These are phyloP conservation scores for Tachycineta bicolor DNA, from an alignment of 2,113 vertebrate species.

Conservation along the genomic window DNA sequence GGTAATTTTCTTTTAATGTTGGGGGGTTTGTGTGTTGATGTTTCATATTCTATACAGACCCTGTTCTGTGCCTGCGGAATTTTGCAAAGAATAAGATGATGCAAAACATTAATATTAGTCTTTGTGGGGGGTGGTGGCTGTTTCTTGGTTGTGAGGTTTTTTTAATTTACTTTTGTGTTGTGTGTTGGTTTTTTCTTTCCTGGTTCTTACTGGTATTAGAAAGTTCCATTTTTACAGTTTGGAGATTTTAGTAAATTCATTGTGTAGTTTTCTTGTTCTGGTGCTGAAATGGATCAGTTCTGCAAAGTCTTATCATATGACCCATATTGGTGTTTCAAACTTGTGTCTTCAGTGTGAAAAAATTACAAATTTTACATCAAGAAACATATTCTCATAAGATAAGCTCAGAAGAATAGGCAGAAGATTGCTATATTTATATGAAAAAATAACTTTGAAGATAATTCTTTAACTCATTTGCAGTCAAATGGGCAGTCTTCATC, in stretches of 20 bases:
- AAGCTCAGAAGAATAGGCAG: not conserved
- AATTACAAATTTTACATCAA: not conserved
- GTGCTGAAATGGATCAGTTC: not conserved
- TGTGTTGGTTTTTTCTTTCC: not conserved
- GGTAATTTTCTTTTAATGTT: not conserved
- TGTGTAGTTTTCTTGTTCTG: not conserved
- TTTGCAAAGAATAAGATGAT: not conserved
- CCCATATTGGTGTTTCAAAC: not conserved
- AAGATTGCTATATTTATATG: not conserved
- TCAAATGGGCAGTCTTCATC: not conserved
- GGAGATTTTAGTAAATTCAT: not conserved
- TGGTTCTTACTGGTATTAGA: not conserved
- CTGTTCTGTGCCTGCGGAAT: not conserved
- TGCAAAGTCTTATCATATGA: not conserved
- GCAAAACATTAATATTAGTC: not conserved
- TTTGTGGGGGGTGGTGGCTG: accelerated
- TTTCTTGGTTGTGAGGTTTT: not conserved
- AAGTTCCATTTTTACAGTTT: not conserved
- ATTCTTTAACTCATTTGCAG: not conserved
- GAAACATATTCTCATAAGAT: not conserved
- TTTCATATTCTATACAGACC: not conserved
- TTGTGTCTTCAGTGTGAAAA: not conserved
- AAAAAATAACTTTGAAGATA: not conserved
- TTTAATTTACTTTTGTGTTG: not conserved
- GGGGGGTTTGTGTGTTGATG: not conserved